Base-by-base conservation (phyloP, 2,113 vertebrate species). In the Strigops habroptila region DNA sequence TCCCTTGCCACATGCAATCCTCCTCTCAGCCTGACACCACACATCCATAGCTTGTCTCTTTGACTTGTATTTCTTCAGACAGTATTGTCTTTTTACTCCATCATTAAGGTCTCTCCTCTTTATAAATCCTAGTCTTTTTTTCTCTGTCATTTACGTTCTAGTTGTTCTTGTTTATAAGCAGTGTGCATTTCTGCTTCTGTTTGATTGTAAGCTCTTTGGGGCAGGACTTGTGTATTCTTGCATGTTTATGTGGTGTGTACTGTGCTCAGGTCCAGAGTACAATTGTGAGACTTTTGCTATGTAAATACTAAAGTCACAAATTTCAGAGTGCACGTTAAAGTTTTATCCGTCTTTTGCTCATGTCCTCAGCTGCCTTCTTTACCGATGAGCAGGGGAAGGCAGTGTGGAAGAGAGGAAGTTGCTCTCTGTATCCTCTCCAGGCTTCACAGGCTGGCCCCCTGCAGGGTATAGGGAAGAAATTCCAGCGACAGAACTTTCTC, bases 401-500 rank as follows among this genome's bases (percentile, higher is more conserved):
- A 71, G 64, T 0, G 3, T 80, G 86, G 78, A 91, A 91, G 86
- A 73, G 92, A 92, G 95, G 90, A 96, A 88, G 77, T 73, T 83
- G 75, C 63, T 83, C 79, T 52, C 48, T 53, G 15, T 81, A 70
- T 85, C 74, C 80, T 91, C 77, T 86, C 78, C 60, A 83, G 81
- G 73, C 75, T 93, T 95, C 69, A 44, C 86, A 92, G 86, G 65
- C 82, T 95, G 95, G 64, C 88, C 93, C 95, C 82, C 88, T 94
- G 88, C 70, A 80, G 95, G 84, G 94, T 79, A 19, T 39, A 41
- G 76, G 78, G 84, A 85, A 94, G 91, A 95, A 87, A 90, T 97
- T 96, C 93, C 88, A 96, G 86, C 44, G 35, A 91, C 91, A 94
- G 95, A 95, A 90, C 88, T 97, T 96, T 95, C 92, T 95, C 95